Base-by-base conservation (phyloP, 23 tunicate species). In the Oikopleura dioica region DNA sequence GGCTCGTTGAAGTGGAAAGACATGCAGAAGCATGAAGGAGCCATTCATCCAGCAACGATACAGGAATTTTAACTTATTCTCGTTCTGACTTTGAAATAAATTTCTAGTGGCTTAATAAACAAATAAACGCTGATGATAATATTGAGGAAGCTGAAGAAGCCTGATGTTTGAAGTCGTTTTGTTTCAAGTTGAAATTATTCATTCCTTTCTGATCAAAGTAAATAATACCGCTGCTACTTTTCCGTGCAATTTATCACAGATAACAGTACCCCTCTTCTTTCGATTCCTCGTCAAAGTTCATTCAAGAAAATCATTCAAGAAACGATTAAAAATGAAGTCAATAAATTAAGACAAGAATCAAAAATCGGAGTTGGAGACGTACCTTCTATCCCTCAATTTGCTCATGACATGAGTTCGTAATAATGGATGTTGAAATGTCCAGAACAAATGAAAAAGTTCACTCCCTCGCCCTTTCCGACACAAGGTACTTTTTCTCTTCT, bases 1-100 rank as follows among this genome's bases (percentile, higher is more conserved):
- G 72, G 72, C 72, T 63, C 72, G 30, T 28, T 63, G 33, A 63
- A 63, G 33, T 63, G 72, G 72, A 63, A 63, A 63, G 72, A 63
- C 33, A 23, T 12, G 30, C 72, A 63, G 26, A 63, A 63, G 33
- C 16, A 63, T 31, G 72, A 63, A 21, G 26, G 32, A 12, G 33
- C 26, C 33, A 63, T 63, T 63, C 72, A 63, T 63, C 72, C 72
- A 16, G 72, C 72, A 63, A 63, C 72, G 4, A 63, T 63, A 21
- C 30, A 63, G 72, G 72, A 44, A 44, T 44, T 44, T 44, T 44
- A 9, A 44, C 55, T 44, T 44, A 44, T 44, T 44, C 16, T 44
- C 16, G 55, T 9, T 9, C 16, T 44, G 55, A 44, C 16, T 44
- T 44, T 44, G 16, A 44, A 44, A 44, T 44, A 9, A 44, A 44